phyloP scores from a whole-genome alignment of 2,113 vertebrate genomes.

The Phoenicopterus ruber region DNA sequence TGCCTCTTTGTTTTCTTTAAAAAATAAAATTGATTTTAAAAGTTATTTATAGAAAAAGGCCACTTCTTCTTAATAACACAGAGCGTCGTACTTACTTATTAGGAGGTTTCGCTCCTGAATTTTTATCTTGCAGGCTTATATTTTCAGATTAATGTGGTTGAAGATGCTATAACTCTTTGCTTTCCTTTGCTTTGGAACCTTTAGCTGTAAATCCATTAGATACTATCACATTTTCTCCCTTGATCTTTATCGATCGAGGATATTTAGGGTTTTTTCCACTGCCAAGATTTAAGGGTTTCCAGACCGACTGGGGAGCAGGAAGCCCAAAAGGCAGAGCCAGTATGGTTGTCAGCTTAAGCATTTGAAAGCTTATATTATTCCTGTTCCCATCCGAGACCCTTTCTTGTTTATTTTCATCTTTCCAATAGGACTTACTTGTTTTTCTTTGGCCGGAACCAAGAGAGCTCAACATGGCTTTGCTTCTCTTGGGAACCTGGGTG shows the following conservation, averaged over 20 bases:
- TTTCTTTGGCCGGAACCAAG: background rate
- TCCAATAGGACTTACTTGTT: background rate
- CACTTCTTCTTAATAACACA: background rate
- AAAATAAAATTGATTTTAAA: background rate
- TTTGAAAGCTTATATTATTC: background rate
- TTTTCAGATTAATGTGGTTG: background rate
- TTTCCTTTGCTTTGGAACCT: background rate
- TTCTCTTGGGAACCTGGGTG: background rate
- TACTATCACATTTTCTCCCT: background rate
- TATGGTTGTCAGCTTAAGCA: background rate
- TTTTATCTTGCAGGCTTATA: background rate
- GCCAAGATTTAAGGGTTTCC: conserved; percentile 2
- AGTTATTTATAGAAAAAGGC: background rate
- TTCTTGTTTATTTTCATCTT: background rate
- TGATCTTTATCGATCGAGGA: background rate
- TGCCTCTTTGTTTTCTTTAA: background rate
- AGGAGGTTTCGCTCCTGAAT: background rate
- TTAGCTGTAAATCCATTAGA: background rate
- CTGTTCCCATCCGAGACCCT: background rate
- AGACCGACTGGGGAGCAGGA: background rate
- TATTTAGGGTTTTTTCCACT: background rate
- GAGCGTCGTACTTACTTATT: background rate
- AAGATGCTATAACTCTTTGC: background rate
- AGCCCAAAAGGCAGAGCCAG: background rate
- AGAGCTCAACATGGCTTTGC: background rate